Evolutionary conservation across 2,113 vertebrate species (phyloP), one percentile per base, ranked within the genome.

Genomic region (Lota lota): DNA sequence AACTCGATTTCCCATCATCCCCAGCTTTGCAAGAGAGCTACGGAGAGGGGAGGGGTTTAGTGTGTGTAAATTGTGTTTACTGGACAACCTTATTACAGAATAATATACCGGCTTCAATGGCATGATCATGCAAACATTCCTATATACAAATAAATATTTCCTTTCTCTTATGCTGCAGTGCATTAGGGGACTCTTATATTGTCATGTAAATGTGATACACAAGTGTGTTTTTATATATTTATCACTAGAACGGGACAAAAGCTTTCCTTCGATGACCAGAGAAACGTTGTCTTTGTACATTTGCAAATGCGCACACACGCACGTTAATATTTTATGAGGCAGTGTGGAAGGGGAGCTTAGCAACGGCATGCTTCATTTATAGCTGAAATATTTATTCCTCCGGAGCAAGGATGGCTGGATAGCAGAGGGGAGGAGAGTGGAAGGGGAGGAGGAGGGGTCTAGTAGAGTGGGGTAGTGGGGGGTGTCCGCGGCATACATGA

Each of bases 381-480:
- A 24, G 64, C 77, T 91, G 70, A 89, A 89, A 90, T 88, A 89
- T 91, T 88, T 73, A 88, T 88, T 81, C 5, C 22, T 24, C 2
- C 14, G 12, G 28, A 33, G 28, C 28, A 53, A 22, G 60, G 75
- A 64, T 1, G n/a, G 33, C 66, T 77, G 54, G 36, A 24, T 33
- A 57, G 15, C 51, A 59, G 40, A 22, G 40, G 18, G 40, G 70
- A 10, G 64, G 62, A 51, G 61, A 20, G 40, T 10, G 40, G 10
- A 12, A 11, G 40, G 10, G 40, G 40, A 47, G 40, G 40, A 12
- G 40, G 40, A 47, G 40, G 40, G 40, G 40, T 47, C 40, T 47
- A 47, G 8, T 11, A 47, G 40, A 47, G 40, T 47, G 40, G 47
- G 19, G 33, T 33, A 24, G 5, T 16, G 65, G 54, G 68, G 12